phyloP scores from a whole-genome alignment of 92 coral and sea anemone genomes.

The Phenganax marumi region DNA sequence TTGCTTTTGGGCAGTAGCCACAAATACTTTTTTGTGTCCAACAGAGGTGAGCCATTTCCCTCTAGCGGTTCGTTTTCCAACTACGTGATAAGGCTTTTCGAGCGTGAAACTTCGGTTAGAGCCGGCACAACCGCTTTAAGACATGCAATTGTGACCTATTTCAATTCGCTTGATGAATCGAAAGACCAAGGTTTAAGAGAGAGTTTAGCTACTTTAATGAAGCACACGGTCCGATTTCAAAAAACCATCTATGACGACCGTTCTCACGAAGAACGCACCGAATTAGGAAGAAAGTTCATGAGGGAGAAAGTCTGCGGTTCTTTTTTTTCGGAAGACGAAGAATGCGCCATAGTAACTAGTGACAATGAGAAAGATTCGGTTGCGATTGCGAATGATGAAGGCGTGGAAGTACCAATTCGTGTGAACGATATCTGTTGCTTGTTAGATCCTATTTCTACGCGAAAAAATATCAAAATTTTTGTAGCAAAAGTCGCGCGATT shows the following conservation, averaged over 20 bases:
- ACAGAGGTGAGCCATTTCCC: conserved; percentile 6
- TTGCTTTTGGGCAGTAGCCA: conserved; percentile 10
- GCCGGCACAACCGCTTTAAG: conserved; percentile 4
- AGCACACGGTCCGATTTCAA: conserved; percentile 39
- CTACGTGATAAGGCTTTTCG: conserved; percentile 15
- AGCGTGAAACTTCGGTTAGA: neutral
- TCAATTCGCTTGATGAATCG: conserved; percentile 8
- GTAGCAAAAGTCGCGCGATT: conserved; percentile 40
- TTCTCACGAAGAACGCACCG: neutral
- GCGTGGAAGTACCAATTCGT: neutral
- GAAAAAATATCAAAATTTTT: conserved; percentile 34
- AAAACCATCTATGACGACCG: conserved; percentile 26
- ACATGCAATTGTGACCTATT: conserved; percentile 18
- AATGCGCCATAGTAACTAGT: neutral
- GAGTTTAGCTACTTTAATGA: conserved; percentile 49
- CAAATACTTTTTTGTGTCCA: conserved; percentile 1
- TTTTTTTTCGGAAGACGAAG: no score
- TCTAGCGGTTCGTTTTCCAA: neutral
- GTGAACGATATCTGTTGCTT: conserved; percentile 7
- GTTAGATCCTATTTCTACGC: conserved; percentile 36
- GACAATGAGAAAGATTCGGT: neutral
- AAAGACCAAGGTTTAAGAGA: neutral
- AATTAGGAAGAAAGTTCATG: neutral
- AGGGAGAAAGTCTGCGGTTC: neutral
- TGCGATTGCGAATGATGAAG: neutral